Evolutionary conservation across 2,797 vertebrate genomes (phyloP).

Genomic region (Typhlichthys subterraneus): DNA sequence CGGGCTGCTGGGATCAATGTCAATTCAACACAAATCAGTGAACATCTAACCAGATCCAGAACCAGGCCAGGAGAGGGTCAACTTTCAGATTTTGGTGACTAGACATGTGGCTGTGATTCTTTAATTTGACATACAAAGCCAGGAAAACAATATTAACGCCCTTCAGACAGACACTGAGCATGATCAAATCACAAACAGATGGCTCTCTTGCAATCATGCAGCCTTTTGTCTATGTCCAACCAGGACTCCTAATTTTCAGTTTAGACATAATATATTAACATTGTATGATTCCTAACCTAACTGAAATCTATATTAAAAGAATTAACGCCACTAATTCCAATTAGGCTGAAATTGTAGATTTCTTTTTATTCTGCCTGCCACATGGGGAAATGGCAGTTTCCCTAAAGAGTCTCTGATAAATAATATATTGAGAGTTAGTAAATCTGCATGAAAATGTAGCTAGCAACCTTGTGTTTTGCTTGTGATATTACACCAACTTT

Average conservation of each 20-base stretch:
- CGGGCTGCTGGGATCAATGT: not conserved
- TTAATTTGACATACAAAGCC: constrained; percentile 36
- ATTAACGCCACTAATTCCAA: not conserved
- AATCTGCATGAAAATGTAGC: constrained; percentile 6
- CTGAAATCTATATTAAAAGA: constrained; percentile 1
- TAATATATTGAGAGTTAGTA: not conserved
- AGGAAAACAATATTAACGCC: constrained; percentile 29
- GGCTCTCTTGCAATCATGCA: constrained; percentile 50
- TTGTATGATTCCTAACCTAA: constrained; percentile 3
- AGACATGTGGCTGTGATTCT: constrained; percentile 20
- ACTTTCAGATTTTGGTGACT: constrained; percentile 3
- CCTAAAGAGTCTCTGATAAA: constrained; percentile 9
- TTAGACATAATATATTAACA: not conserved
- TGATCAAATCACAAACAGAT: constrained; percentile 68
- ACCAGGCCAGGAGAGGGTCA: not conserved
- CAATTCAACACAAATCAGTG: not conserved
- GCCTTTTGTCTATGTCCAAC: constrained; percentile 47
- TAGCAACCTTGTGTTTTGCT: not conserved
- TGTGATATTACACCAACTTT: not conserved
- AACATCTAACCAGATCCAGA: not conserved
- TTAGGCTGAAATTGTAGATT: not conserved
- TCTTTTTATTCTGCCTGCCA: not conserved
- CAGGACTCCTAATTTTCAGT: not conserved
- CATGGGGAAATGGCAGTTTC: not conserved
- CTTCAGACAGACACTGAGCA: constrained; percentile 54